Evolutionary conservation across 2,797 vertebrate species (phyloP).

Genomic region (Orientallactaga sibirica): DNA sequence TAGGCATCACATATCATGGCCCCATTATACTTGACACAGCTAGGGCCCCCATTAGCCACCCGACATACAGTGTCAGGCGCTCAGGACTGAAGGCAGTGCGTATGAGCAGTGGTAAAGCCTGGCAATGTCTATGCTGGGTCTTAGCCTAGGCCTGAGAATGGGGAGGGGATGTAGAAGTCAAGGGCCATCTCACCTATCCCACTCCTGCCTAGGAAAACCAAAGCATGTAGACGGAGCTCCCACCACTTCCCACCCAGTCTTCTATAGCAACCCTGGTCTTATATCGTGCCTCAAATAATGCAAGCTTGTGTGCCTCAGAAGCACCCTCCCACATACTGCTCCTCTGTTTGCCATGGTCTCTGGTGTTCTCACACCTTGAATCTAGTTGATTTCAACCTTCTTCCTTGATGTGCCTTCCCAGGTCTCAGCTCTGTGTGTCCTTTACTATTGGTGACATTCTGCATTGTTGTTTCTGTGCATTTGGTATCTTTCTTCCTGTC

Average conservation of each 20-base stretch:
- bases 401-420: conserved; percentile 11
- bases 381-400: neutral
- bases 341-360: neutral
- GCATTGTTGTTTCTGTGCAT: neutral
- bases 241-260: neutral
- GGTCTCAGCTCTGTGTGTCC: neutral
- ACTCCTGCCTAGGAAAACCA: conserved; percentile 7
- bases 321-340: neutral
- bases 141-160: neutral
- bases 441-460: neutral
- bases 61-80: neutral
- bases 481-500: neutral
- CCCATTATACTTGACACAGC: neutral
- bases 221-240: neutral
- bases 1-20: neutral
- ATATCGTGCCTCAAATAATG: neutral
- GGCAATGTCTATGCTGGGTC: neutral
- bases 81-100: neutral
- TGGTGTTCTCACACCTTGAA: neutral
- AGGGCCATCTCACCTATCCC: neutral
- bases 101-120: neutral
- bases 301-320: neutral
- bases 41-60: neutral
- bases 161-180: neutral
- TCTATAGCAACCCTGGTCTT: neutral